Evolutionary conservation across 2,113 vertebrate species (phyloP).

Genomic region (Saguinus imperator): DNA sequence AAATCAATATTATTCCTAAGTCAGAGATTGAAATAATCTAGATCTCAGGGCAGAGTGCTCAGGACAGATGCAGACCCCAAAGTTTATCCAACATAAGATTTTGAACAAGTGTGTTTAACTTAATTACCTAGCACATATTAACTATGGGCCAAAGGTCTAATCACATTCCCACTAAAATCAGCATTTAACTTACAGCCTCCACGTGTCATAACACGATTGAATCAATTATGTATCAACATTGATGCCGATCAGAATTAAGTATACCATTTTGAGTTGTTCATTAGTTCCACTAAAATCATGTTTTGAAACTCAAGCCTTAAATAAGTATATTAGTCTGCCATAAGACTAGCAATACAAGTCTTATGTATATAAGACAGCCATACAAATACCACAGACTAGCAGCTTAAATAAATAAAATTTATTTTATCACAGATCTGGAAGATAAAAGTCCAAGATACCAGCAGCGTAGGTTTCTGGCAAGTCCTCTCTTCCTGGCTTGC

Average conservation of each 20-base stretch:
- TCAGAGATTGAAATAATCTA: background rate
- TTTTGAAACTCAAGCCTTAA: background rate
- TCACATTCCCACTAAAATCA: background rate
- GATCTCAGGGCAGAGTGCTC: background rate
- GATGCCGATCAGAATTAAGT: constrained; percentile 6
- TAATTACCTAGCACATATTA: background rate
- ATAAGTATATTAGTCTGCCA: background rate
- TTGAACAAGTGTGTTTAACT: background rate
- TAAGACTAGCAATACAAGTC: no score
- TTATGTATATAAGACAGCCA: background rate
- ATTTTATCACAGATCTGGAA: background rate
- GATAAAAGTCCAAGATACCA: background rate
- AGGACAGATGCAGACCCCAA: background rate
- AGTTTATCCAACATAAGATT: background rate
- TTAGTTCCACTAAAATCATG: background rate
- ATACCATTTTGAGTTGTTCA: background rate
- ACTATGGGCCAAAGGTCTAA: background rate
- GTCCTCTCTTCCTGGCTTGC: background rate
- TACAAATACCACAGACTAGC: background rate
- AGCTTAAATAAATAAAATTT: background rate
- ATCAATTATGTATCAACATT: background rate
- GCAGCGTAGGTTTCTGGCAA: background rate
- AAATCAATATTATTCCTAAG: constrained; percentile 7
- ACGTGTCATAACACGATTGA: background rate
- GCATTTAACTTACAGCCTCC: background rate